phyloP scores from a whole-genome alignment of 2,113 vertebrate species.

The human (Homo sapiens) region DNA sequence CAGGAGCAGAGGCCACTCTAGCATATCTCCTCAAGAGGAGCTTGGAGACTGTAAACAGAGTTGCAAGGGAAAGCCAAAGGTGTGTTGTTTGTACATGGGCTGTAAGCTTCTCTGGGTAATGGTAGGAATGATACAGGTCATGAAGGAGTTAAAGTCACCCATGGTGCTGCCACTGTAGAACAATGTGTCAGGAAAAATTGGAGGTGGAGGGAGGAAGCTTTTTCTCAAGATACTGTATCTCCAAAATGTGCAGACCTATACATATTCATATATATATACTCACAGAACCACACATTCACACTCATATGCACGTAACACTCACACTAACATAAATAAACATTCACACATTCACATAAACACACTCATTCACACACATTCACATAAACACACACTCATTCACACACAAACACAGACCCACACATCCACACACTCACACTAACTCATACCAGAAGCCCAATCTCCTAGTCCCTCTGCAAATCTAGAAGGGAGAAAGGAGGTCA shows the following conservation, averaged over 20 bases:
- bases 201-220: not conserved
- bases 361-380: not conserved
- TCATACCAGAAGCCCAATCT: not conserved
- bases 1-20: not conserved
- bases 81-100: not conserved
- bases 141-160: not conserved
- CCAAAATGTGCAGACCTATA: not conserved
- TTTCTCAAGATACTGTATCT: not conserved
- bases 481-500: not conserved
- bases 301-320: not conserved
- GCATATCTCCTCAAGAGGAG: not conserved
- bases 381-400: not conserved
- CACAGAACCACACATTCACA: not conserved
- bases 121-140: not conserved
- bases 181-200: not conserved
- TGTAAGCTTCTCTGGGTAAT: not conserved
- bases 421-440: not conserved
- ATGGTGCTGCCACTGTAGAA: not conserved
- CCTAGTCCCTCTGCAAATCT: not conserved
- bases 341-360: not conserved
- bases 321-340: not conserved
- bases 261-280: not conserved
- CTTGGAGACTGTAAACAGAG: not conserved
- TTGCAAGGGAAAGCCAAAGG: not conserved
- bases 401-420: not conserved